These are phyloP conservation scores for Elysia chlorotica DNA, from an alignment of 1,140 invertebrate genomes.

Conservation along the genomic window DNA sequence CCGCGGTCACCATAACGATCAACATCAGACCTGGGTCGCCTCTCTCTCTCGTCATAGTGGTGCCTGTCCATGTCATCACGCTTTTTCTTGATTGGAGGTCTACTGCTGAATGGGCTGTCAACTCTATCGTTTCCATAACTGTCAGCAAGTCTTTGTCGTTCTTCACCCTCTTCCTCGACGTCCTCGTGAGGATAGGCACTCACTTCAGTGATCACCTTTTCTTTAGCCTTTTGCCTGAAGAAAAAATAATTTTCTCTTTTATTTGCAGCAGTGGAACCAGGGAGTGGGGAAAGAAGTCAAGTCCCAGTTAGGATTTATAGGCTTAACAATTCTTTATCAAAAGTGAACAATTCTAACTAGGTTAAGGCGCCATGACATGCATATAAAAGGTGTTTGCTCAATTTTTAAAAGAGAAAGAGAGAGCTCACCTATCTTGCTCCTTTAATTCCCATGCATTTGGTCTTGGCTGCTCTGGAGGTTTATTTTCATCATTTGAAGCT, in stretches of 20 bases:
- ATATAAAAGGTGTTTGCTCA: too few species aligned
- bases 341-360: too few species aligned
- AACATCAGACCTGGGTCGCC: conserved; percentile 23
- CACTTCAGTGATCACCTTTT: conserved; percentile 23
- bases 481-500: conserved; percentile 3
- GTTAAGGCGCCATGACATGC: too few species aligned
- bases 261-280: too few species aligned
- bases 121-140: conserved; percentile 22
- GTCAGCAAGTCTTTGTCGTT: too few species aligned
- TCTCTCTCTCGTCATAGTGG: conserved; percentile 26
- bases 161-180: conserved; percentile 7
- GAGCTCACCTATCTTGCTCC: conserved; percentile 28
- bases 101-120: conserved; percentile 23
- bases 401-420: too few species aligned
- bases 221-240: conserved; percentile 21
- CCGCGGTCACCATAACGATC: conserved; percentile 17
- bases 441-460: conserved; percentile 31
- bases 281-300: too few species aligned
- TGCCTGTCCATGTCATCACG: conserved; percentile 26
- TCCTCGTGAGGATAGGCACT: conserved; percentile 13
- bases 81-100: conserved; percentile 40
- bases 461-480: conserved; percentile 22
- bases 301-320: too few species aligned
- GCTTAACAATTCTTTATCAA: too few species aligned
- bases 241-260: too few species aligned